Evolutionary conservation across 1,140 invertebrate genomes (phyloP), one percentile per base, ranked within the genome.

Genomic region (Drosophila jambulina): DNA sequence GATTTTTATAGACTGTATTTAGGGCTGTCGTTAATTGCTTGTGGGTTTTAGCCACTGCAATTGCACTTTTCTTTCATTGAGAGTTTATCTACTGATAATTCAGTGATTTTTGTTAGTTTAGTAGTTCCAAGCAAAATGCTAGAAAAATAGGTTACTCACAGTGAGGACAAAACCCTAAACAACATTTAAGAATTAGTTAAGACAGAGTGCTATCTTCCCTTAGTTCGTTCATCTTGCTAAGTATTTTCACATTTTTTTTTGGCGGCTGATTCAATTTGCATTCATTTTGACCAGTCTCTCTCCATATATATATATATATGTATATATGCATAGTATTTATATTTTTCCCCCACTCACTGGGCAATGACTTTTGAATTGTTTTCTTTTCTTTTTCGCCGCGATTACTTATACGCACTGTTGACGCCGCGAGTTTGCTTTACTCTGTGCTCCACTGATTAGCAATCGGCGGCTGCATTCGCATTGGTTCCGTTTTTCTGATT

Each of bases 261-360:
- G 53, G 67, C 43, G 27, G 6, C 57, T 81, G 54, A 78, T 81
- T 81, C 48, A 56, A 71, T 75, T 81, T 56, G 46, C 60, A 70
- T 82, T 42, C 15, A 54, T 51, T 63, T 15, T 67, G 43, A 34
- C 21, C 53, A 54, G 51, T 36, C 40, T 54, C 40, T 46, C 34
- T 27, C 19, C 69, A 43, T 34, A 21, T 12, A 49, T 51, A 51
- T 23, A 29, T 29, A 13, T 48, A 48, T 23, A 19, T 2, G n/a
- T 15, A 25, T 25, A 17, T 51, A 53, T 36, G 17, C 38, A n/a
- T 21, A 19, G 6, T 19, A 53, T 54, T 25, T 56, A 32, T 56
- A 38, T 36, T 45, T 36, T 61, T 45, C 38, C 58, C 40, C 8
- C 48, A 32, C 27, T 32, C 27, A n/a, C 45, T 72, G 69, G 67